Conservation (phyloP, 2,113 vertebrate genomes). For the Rissa tridactyla region DNA sequence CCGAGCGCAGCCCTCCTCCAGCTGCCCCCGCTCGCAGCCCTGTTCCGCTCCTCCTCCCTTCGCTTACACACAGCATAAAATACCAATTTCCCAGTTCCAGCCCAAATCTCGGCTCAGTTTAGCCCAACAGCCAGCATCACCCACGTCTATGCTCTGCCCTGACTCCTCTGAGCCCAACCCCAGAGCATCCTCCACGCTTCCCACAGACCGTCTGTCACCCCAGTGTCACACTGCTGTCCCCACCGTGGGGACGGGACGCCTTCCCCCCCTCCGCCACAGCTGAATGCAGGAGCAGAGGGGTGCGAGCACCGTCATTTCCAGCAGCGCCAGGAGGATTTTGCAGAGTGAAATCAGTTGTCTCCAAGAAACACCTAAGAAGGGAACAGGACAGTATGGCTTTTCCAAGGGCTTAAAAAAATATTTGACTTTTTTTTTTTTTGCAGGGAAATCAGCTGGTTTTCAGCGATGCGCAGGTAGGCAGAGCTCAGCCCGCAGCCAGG, state of each 20-base stretch:
- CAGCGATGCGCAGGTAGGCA: background rate
- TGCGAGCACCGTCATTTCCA: accelerated
- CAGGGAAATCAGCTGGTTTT: background rate
- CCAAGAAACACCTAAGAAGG: background rate
- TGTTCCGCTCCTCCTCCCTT: background rate
- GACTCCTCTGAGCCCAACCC: background rate
- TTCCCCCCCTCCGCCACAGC: accelerated
- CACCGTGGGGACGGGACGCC: accelerated
- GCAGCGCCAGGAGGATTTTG: background rate
- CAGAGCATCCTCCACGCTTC: background rate
- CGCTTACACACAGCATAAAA: background rate
- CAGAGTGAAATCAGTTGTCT: background rate
- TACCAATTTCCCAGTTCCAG: background rate
- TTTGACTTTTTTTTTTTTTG: background rate
- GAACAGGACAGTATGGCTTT: background rate
- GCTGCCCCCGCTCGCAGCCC: background rate
- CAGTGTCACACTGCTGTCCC: accelerated
- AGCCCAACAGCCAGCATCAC: background rate
- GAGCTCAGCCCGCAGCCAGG: background rate
- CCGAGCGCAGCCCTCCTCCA: background rate
- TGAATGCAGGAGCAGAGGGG: accelerated
- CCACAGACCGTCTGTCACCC: background rate
- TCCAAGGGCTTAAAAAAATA: background rate
- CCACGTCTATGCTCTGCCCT: background rate
- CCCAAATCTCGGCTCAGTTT: background rate